A percentile compares a stretch with the other conserved stretches of the same genome.
Conservation (phyloP, 1,140 invertebrate species). For the Sitophilus oryzae region DNA sequence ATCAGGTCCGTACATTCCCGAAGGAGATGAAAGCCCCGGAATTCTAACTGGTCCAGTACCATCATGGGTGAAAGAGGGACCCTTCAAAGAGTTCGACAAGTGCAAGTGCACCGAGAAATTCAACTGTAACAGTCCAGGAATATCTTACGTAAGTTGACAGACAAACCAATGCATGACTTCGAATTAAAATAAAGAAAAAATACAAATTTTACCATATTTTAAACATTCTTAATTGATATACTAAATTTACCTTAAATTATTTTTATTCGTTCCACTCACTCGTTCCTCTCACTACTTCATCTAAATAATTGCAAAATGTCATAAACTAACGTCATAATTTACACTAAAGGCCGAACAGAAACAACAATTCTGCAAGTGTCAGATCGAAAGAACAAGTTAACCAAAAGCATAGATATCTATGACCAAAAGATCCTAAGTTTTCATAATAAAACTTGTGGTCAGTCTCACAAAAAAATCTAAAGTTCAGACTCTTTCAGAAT, state of each 20-base stretch:
- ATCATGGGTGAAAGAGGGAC: slow-evolving; percentile 44
- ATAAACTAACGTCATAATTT: too few relatives aligned
- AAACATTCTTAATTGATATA: neutral
- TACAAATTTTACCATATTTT: neutral
- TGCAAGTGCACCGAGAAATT: slow-evolving; percentile 53
- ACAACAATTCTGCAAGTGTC: too few relatives aligned
- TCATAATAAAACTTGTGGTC: too few relatives aligned
- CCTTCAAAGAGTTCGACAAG: slow-evolving; percentile 45
- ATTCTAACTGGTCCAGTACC: slow-evolving; percentile 45
- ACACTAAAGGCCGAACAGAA: too few relatives aligned
- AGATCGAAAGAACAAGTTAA: too few relatives aligned
- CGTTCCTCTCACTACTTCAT: too few relatives aligned
- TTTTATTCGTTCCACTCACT: too few relatives aligned
- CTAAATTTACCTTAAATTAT: neutral
- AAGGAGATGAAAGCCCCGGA: slow-evolving; percentile 18
- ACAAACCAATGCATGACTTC: neutral
- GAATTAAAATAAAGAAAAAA: neutral
- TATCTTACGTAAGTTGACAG: slow-evolving; percentile 49
- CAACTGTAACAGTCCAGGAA: slow-evolving; percentile 51
- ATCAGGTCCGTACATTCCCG: slow-evolving; percentile 18
- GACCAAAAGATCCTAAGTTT: too few relatives aligned
- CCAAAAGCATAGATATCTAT: too few relatives aligned
- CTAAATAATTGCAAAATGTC: too few relatives aligned
- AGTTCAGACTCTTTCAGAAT: too few relatives aligned
- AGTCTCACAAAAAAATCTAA: too few relatives aligned